phyloP scores from a whole-genome alignment of 2,888 invertebrate genomes.

The Heliconius erato region DNA sequence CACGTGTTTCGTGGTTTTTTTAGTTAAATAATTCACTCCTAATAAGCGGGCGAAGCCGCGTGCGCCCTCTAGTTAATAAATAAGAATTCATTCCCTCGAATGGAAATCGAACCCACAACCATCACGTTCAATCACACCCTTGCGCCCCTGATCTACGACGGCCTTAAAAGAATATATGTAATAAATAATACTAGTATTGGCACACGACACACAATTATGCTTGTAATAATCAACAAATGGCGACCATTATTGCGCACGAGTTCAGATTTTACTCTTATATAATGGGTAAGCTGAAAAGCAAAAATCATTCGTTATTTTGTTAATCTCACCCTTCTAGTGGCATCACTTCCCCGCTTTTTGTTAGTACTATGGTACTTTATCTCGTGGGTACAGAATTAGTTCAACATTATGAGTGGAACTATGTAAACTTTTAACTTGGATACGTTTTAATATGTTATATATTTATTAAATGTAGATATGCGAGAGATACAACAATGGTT shows the following conservation, averaged over 20 bases:
- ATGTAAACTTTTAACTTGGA: conserved; percentile 58
- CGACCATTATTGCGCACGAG: conserved; percentile 52
- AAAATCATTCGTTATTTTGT: conserved; percentile 45
- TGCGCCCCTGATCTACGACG: too few relatives aligned
- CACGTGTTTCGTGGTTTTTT: too few relatives aligned
- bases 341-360: conserved; percentile 71
- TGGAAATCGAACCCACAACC: too few relatives aligned
- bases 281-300: conserved; percentile 30
- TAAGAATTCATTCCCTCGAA: too few relatives aligned
- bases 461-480: not conserved
- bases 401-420: conserved; percentile 61
- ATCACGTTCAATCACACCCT: too few relatives aligned
- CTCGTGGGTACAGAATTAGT: conserved; percentile 72
- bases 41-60: too few relatives aligned
- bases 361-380: conserved; percentile 65
- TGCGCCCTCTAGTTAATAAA: too few relatives aligned
- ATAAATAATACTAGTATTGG: not conserved
- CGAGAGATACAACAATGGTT: not conserved
- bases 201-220: conserved; percentile 25
- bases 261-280: conserved; percentile 42
- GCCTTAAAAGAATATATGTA: not conserved
- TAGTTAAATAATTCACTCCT: too few relatives aligned
- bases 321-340: conserved; percentile 54
- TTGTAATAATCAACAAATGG: conserved; percentile 49
- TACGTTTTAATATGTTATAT: not conserved